Evolutionary conservation across 2,113 vertebrate genomes (phyloP).

Genomic region (Trachemys scripta): DNA sequence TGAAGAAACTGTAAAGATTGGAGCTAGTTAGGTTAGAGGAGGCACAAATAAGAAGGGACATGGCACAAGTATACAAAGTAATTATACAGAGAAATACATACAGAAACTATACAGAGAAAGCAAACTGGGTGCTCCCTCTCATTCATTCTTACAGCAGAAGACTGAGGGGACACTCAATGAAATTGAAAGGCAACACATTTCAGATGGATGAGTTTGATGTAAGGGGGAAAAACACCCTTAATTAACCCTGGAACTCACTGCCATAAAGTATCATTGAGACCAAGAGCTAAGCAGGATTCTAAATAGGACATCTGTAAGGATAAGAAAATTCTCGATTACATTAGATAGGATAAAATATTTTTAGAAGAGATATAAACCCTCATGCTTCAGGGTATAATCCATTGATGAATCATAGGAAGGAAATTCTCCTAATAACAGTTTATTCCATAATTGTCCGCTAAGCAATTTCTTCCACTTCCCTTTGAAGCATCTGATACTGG

Average conservation of each 20-base stretch:
- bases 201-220: neutral
- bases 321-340: neutral
- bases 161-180: neutral
- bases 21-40: neutral
- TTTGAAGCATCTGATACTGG: neutral
- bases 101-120: neutral
- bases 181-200: neutral
- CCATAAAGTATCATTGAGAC: neutral
- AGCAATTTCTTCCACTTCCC: conserved; percentile 3
- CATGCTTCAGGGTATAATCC: neutral
- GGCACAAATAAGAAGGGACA: neutral
- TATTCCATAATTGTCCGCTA: neutral
- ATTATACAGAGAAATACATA: neutral
- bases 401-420: neutral
- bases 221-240: neutral
- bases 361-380: neutral
- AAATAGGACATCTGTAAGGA: neutral
- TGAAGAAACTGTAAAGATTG: neutral
- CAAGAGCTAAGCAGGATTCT: neutral
- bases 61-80: neutral
- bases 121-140: neutral
- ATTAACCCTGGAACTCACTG: neutral
- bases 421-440: neutral
- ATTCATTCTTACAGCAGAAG: neutral
- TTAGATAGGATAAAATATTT: neutral